A percentile compares a stretch with the other conserved stretches of the same genome.
Conservation (phyloP, 1,140 invertebrate species). For the Wiebesia pumilae region DNA sequence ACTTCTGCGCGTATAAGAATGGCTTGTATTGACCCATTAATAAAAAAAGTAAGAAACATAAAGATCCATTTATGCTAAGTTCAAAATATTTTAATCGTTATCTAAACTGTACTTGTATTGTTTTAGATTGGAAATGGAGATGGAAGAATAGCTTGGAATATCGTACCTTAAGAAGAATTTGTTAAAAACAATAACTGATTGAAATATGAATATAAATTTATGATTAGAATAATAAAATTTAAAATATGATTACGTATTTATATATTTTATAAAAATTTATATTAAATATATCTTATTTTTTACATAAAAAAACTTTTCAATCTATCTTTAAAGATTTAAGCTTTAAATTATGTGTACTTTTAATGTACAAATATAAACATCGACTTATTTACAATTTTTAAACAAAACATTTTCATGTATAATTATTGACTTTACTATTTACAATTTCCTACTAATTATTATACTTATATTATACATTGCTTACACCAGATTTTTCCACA, state of each 20-base stretch:
- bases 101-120: not conserved
- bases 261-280: slow-evolving; percentile 3
- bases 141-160: slow-evolving; percentile 62
- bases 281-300: slow-evolving; percentile 8
- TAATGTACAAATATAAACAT: slow-evolving; percentile 18
- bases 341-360: slow-evolving; percentile 3
- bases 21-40: slow-evolving; percentile 91
- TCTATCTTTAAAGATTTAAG: slow-evolving; percentile 31
- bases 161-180: slow-evolving; percentile 54
- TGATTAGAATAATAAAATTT: not conserved
- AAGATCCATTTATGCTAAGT: not conserved
- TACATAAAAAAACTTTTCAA: slow-evolving; percentile 12
- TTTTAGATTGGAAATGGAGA: slow-evolving; percentile 60
- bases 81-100: not conserved
- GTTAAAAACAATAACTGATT: not conserved
- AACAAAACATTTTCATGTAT: slow-evolving; percentile 8
- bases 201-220: not conserved
- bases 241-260: slow-evolving; percentile 8
- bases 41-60: slow-evolving; percentile 79
- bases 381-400: slow-evolving; percentile 32
- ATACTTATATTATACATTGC: slow-evolving; percentile 76
- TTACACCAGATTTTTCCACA: slow-evolving; percentile 87
- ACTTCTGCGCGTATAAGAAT: slow-evolving; percentile 92
- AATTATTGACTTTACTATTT: slow-evolving; percentile 11
- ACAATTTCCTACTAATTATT: slow-evolving; percentile 4